Evolutionary conservation across 2,113 vertebrate species (phyloP).

Genomic region (Steatornis caripensis): DNA sequence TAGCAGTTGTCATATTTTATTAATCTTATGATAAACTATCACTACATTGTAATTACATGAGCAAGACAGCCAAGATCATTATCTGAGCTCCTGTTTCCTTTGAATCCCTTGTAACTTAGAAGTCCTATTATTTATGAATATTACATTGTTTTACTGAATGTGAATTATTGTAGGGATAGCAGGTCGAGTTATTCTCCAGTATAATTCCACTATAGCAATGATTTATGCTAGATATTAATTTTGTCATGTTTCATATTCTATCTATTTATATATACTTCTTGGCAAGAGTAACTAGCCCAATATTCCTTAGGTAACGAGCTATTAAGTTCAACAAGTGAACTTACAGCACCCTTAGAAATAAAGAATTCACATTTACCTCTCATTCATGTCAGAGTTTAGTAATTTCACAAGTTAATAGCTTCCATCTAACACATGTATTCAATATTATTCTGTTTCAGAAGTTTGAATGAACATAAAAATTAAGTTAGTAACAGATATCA

Average conservation of each 20-base stretch:
- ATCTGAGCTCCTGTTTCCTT: neutral
- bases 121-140: neutral
- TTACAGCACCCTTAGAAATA: slow-evolving; percentile 2
- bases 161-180: neutral
- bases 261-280: neutral
- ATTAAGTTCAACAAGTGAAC: slow-evolving; percentile 18
- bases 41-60: slow-evolving; percentile 3
- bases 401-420: slow-evolving; percentile 2
- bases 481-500: neutral
- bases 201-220: neutral
- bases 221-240: slow-evolving; percentile 13
- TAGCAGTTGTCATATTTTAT: slow-evolving; percentile 11
- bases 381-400: neutral
- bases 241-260: neutral
- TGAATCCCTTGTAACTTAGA: neutral
- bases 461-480: neutral
- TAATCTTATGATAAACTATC: slow-evolving; percentile 10
- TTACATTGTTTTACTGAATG: neutral
- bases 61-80: slow-evolving; percentile 17
- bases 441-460: neutral
- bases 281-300: neutral
- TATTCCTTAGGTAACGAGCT: slow-evolving; percentile 18
- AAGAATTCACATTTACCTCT: neutral
- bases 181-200: neutral
- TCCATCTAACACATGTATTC: neutral